Conservation (phyloP, 2,113 vertebrate genomes). For the Melospiza melodia region DNA sequence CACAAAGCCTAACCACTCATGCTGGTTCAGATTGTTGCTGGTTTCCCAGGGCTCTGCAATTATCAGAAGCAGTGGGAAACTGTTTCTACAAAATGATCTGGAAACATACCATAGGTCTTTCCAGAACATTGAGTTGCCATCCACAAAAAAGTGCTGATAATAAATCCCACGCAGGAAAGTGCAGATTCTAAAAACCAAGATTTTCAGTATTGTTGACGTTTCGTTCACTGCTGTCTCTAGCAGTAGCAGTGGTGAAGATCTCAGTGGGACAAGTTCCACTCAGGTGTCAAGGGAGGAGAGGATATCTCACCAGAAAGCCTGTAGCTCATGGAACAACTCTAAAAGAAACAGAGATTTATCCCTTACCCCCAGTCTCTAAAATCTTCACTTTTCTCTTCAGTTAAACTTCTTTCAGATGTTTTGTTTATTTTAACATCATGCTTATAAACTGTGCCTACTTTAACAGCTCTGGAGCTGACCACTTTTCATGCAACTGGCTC, state of each 20-base stretch:
- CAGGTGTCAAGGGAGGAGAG: neutral
- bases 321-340: neutral
- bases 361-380: neutral
- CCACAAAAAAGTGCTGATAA: neutral
- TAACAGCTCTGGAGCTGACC: neutral
- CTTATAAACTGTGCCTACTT: neutral
- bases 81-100: neutral
- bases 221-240: neutral
- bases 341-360: neutral
- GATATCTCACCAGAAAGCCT: neutral
- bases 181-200: neutral
- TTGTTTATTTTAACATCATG: neutral
- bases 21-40: neutral
- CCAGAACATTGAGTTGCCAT: neutral
- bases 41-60: neutral
- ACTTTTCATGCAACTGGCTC: neutral
- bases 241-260: neutral
- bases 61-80: neutral
- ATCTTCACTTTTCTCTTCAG: neutral
- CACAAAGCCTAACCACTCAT: neutral
- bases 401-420: neutral
- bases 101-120: neutral
- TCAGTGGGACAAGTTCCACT: neutral
- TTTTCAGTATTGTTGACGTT: neutral
- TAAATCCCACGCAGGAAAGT: neutral